Base-by-base conservation (phyloP, 2,113 vertebrate species). In the Triplophysa rosa region DNA sequence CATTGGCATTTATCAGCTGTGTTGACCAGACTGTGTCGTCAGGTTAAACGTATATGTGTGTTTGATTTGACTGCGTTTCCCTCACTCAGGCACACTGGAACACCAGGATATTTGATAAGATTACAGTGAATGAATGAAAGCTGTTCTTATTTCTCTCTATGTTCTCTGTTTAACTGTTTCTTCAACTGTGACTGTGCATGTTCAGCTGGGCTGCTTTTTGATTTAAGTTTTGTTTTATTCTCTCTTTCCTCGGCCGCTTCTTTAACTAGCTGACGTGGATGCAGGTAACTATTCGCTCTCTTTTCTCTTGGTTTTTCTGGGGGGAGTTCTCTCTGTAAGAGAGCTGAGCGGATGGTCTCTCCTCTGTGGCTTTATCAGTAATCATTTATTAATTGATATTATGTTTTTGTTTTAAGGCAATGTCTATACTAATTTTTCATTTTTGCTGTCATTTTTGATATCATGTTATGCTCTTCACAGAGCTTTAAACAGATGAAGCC, bases 221-320 rank as follows among this genome's bases (percentile, higher is more conserved):
- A 92, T 93, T 74, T 66, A 54, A 62, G 54, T 65, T 82, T 74
- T 67, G 83, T 67, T 87, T 73, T 81, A 63, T 80, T 80, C 80
- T 65, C 91, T 84, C 79, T 84, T 86, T 87, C 86, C 80, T 83
- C 74, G 87, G 82, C 89, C 87, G 84, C 79, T 81, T 85, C 85
- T 73, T 87, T 82, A 82, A 84, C 95, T 95, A 98, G 95, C 97
- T 95, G 97, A 99, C 94, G 95, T 97, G 96, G 97, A 99, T 79
- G 97, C 97, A 99, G 97, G 97, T 99, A 98, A 98, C 92, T 93
- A 93, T 94, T 79, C 82, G 82, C 90, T 76, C 16, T 69, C 69
- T 77, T 56, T 65, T 67, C 9, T 10, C 69, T 64, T 29, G 0
- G 37, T 75, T 52, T 24, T 54, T 49, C 11, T 65, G 33, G 45